Base-by-base conservation (phyloP, 2,797 vertebrate species). In the Threskiornis aethiopicus region DNA sequence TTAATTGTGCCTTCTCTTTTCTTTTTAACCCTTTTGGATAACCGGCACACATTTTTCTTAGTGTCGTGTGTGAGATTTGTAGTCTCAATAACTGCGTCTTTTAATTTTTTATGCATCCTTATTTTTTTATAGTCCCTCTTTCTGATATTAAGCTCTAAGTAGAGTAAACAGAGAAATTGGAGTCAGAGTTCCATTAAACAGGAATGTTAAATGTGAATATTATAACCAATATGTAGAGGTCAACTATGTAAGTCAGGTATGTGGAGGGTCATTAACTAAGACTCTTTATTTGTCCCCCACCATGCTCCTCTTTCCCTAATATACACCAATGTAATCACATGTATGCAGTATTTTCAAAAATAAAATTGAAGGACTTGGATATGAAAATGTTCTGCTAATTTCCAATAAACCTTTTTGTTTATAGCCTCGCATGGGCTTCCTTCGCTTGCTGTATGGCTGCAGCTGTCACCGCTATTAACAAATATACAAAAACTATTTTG, bases 381-480 rank as follows among this genome's bases (percentile, higher is more conserved):
- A 69, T 42, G 44, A 75, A 75, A 83, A n/a, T 31, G 5, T 41
- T 71, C n/a, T 72, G 13, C 84, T 80, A 92, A 93, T 70, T 94
- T 82, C 37, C 94, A 49, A n/a, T 35, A 41, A 33, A 31, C 33
- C 18, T 84, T 96, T 96, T 83, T 85, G 57, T 96, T 95, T 62
- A 58, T 87, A 99, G 99, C 90, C 97, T 99, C 66, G 99, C 99
- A 1, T 99, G 99, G 99, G 98, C 98, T 71, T 99, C 99, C 37
- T 99, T 99, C 49, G 98, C 99, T 1, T 99, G 99, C 94, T 99
- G 99, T 94, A 99, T 99, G 99, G 99, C 98, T 3, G 99, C 99
- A 29, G 99, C 99, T 0, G 99, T 99, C 94, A 99, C 98, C 39
- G 99, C 98, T 59, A 98, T 99, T 95, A 99, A 99, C 98, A 98